phyloP scores from a whole-genome alignment of 2,888 invertebrate genomes.

The Spatulosminthurus flaviceps region DNA sequence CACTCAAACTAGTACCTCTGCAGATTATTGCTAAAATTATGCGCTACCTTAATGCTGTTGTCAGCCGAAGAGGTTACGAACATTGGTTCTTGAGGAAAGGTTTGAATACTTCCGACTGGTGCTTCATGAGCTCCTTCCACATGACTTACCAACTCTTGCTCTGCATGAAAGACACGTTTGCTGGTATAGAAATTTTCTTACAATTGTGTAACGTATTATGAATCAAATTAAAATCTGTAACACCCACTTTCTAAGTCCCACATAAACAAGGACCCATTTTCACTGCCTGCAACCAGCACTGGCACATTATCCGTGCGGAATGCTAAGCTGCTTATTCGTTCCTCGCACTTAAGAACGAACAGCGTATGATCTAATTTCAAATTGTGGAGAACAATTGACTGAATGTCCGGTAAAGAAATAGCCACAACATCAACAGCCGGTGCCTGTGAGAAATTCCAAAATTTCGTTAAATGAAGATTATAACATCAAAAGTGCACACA shows the following conservation, averaged over 20 bases:
- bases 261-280: slow-evolving; percentile 85
- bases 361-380: slow-evolving; percentile 83
- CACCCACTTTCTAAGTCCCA: slow-evolving; percentile 80
- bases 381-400: slow-evolving; percentile 86
- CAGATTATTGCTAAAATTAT: no score
- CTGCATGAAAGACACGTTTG: no score
- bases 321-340: slow-evolving; percentile 81
- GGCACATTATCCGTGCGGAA: slow-evolving; percentile 88
- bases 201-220: no score
- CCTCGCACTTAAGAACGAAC: slow-evolving; percentile 92
- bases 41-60: slow-evolving; percentile 62
- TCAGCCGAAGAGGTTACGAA: slow-evolving; percentile 92
- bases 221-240: no score
- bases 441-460: slow-evolving; percentile 70
- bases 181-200: no score
- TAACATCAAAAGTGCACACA: background rate
- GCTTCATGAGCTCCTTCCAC: slow-evolving; percentile 80
- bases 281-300: slow-evolving; percentile 85
- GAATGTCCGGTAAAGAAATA: slow-evolving; percentile 79
- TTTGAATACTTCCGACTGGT: slow-evolving; percentile 81
- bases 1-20: no score
- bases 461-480: background rate
- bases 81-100: slow-evolving; percentile 87
- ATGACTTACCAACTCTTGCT: slow-evolving; percentile 81
- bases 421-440: slow-evolving; percentile 94